Conservation (phyloP, 2,113 vertebrate genomes). For the Speoplatyrhinus poulsoni region DNA sequence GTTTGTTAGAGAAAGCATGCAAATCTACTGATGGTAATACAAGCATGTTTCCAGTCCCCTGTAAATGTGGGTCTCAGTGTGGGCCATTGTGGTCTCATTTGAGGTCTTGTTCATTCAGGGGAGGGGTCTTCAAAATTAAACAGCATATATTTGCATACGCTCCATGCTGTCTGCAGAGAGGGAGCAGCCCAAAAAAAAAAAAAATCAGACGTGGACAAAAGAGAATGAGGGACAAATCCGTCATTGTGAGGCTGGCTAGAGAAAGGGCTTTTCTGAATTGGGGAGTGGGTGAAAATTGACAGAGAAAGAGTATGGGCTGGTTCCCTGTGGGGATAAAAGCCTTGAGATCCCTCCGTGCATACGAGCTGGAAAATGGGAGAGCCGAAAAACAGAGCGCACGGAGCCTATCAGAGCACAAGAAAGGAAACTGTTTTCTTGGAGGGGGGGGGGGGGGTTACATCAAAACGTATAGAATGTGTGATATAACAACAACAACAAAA, state of each 20-base stretch:
- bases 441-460: too few relatives aligned
- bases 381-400: slow-evolving; percentile 62
- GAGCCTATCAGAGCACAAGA: slow-evolving; percentile 32
- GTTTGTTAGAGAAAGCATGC: slow-evolving; percentile 51
- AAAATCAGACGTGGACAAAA: slow-evolving; percentile 74
- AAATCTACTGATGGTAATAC: slow-evolving; percentile 53
- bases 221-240: slow-evolving; percentile 71
- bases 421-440: too few relatives aligned
- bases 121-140: slow-evolving; percentile 65
- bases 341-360: slow-evolving; percentile 64
- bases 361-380: slow-evolving; percentile 70
- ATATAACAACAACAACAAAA: too few relatives aligned
- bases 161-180: slow-evolving; percentile 75
- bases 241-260: slow-evolving; percentile 73
- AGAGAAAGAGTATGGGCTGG: slow-evolving; percentile 74
- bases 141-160: slow-evolving; percentile 74
- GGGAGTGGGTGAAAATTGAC: slow-evolving; percentile 78
- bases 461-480: too few relatives aligned
- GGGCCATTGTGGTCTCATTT: slow-evolving; percentile 74
- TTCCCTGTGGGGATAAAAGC: slow-evolving; percentile 76
- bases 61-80: slow-evolving; percentile 32
- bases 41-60: slow-evolving; percentile 53
- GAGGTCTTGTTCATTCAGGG: slow-evolving; percentile 68
- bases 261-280: slow-evolving; percentile 72
- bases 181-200: slow-evolving; percentile 62